Percentiles rank a stretch among this genome's conserved stretches.
Evolutionary conservation across 2,888 invertebrate species (phyloP).

Genomic region (Osedax frankpressi): DNA sequence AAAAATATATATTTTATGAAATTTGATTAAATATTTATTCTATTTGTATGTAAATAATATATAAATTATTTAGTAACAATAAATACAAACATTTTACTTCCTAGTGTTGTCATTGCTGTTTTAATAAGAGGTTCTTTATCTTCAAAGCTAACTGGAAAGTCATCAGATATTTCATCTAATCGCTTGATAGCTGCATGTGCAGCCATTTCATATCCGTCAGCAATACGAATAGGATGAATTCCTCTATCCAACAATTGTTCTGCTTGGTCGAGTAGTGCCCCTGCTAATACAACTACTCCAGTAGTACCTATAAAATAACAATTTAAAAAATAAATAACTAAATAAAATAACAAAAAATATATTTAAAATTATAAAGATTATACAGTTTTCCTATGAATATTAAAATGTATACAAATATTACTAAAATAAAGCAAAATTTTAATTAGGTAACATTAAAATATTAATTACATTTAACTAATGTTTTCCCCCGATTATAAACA

Average conservation of each 20-base stretch:
- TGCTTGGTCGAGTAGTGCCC: slow-evolving; percentile 87
- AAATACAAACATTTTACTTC: slow-evolving; percentile 93
- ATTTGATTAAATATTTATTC: neutral
- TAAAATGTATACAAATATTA: neutral
- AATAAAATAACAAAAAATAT: neutral
- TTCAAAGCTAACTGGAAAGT: slow-evolving; percentile 70
- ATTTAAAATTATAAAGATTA: neutral
- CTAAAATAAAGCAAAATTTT: too few species aligned
- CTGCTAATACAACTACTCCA: slow-evolving; percentile 55
- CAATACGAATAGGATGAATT: slow-evolving; percentile 94
- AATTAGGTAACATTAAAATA: too few species aligned
- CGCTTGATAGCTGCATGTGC: slow-evolving; percentile 74
- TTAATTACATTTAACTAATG: too few species aligned
- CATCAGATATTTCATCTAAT: slow-evolving; percentile 73
- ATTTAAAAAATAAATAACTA: neutral
- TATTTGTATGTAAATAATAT: neutral
- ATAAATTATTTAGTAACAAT: too few species aligned
- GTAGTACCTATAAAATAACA: neutral
- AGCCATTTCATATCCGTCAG: slow-evolving; percentile 95
- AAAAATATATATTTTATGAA: too few species aligned
- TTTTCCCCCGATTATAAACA: too few species aligned
- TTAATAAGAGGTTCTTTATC: slow-evolving; percentile 74
- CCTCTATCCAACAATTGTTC: slow-evolving; percentile 81
- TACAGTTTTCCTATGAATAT: neutral
- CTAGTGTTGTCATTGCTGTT: slow-evolving; percentile 93